These are phyloP conservation scores for Agrochola macilenta DNA, from an alignment of 2,888 invertebrate species.

Conservation along the genomic window DNA sequence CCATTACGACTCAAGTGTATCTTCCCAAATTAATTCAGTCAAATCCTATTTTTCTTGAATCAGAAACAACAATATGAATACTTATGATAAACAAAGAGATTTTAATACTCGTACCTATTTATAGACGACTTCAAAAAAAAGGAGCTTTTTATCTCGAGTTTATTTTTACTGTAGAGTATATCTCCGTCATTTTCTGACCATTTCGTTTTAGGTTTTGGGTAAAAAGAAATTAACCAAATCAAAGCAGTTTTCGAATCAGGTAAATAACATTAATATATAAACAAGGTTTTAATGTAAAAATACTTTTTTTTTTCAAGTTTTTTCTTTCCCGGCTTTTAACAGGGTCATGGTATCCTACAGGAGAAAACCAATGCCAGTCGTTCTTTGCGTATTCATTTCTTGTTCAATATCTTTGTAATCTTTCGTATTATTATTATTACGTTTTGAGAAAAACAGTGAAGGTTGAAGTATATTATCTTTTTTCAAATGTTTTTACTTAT, in stretches of 20 bases:
- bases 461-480: conserved; percentile 1
- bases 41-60: conserved; percentile 60
- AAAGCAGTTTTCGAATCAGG: conserved; percentile 1
- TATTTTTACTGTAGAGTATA: conserved; percentile 23
- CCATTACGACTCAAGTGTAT: conserved; percentile 55
- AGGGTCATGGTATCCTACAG: neutral
- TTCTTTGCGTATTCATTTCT: conserved; percentile 2
- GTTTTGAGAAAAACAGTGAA: conserved; percentile 6
- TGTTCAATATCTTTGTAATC: conserved; percentile 1
- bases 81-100: conserved; percentile 46
- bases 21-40: conserved; percentile 50
- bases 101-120: conserved; percentile 50
- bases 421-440: neutral
- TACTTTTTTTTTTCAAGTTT: neutral
- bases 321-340: neutral
- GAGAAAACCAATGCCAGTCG: conserved; percentile 7
- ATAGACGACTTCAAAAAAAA: conserved; percentile 34
- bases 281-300: neutral
- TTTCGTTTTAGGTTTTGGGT: neutral
- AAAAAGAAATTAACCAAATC: conserved; percentile 5
- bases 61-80: conserved; percentile 57
- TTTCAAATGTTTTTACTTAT: neutral
- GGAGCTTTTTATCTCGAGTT: conserved; percentile 32
- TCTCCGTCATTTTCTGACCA: neutral
- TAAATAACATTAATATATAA: conserved; percentile 4